Evolutionary conservation across 2,888 invertebrate species (phyloP).

Genomic region (Zelleria hepariella): DNA sequence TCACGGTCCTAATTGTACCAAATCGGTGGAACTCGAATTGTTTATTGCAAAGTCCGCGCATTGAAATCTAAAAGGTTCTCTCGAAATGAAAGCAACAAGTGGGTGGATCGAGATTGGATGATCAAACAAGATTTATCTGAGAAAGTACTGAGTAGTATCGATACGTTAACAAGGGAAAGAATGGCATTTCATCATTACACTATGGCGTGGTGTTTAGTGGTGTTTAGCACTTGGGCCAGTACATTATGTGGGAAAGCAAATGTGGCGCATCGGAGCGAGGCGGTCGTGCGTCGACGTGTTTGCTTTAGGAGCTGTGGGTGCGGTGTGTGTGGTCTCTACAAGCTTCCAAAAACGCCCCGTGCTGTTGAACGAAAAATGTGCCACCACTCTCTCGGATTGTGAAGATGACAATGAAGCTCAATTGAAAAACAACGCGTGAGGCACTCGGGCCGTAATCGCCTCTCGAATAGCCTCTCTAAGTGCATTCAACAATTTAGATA

Average conservation of each 20-base stretch:
- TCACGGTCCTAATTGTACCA: conserved; percentile 54
- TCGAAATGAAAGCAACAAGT: conserved; percentile 9
- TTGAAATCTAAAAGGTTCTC: not conserved
- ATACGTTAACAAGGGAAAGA: conserved; percentile 53
- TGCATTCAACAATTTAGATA: conserved; percentile 62
- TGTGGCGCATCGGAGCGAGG: conserved; percentile 33
- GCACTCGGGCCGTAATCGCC: not conserved
- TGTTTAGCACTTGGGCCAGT: conserved; percentile 41
- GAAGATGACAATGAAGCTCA: not conserved
- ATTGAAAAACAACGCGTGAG: not conserved
- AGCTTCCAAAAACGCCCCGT: not conserved
- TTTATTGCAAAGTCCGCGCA: conserved; percentile 29
- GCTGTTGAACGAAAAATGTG: not conserved
- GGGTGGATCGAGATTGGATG: conserved; percentile 17
- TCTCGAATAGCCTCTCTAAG: conserved; percentile 33
- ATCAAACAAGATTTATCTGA: conserved; percentile 31
- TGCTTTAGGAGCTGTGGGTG: conserved; percentile 45
- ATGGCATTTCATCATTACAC: conserved; percentile 58
- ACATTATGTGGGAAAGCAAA: conserved; percentile 45
- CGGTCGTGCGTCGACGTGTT: conserved; percentile 41
- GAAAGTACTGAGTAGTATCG: conserved; percentile 46
- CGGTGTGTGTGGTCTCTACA: conserved; percentile 52
- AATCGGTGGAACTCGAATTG: conserved; percentile 34
- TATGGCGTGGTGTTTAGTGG: conserved; percentile 52
- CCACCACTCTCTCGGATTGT: not conserved